Conservation (phyloP, 2,888 invertebrate genomes). For the Hydrotaea diabolus region DNA sequence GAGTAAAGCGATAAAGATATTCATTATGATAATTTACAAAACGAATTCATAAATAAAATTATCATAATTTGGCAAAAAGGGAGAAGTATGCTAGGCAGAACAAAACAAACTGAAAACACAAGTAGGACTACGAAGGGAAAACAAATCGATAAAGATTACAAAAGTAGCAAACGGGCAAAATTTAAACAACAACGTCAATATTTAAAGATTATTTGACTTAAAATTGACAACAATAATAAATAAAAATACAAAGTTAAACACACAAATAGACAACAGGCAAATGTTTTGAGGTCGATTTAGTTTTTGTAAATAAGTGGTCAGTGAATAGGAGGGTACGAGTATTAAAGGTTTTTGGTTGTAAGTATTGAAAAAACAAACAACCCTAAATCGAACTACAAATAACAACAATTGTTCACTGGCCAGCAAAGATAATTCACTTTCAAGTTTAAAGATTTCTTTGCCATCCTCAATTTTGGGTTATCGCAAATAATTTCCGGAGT, state of each 20-base stretch:
- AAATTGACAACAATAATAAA: neutral
- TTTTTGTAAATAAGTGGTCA: neutral
- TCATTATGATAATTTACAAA: conserved; percentile 50
- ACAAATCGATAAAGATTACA: conserved; percentile 25
- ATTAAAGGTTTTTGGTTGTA: neutral
- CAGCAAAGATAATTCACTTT: no score
- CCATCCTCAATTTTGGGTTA: no score
- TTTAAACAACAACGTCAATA: conserved; percentile 45
- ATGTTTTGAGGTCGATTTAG: neutral
- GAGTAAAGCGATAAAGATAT: conserved; percentile 44
- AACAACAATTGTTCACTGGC: neutral
- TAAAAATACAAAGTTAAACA: neutral
- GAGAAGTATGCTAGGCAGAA: neutral
- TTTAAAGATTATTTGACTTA: conserved; percentile 34
- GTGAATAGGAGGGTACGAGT: conserved; percentile 15
- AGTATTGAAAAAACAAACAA: neutral
- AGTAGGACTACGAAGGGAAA: neutral
- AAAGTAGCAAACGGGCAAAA: neutral
- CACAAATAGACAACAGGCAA: conserved; percentile 43
- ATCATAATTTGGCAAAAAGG: neutral
- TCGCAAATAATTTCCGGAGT: no score
- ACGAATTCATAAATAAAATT: conserved; percentile 47
- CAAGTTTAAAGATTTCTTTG: no score
- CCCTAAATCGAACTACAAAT: neutral
- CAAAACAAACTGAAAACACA: neutral